Base-by-base conservation (phyloP, 2,888 invertebrate species). In the Metopia argyrocephala region DNA sequence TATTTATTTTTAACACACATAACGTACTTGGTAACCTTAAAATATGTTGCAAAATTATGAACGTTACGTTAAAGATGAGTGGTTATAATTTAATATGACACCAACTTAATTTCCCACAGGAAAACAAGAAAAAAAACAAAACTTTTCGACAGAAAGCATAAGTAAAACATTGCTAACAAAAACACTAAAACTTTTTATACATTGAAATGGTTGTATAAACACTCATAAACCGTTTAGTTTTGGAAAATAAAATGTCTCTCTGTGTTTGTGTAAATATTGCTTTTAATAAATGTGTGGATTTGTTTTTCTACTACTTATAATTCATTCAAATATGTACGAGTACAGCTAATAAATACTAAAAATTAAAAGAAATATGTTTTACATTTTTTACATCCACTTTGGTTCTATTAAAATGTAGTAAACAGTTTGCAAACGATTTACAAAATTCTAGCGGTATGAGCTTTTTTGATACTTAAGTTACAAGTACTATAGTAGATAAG, bases 51-150 rank as follows among this genome's bases (percentile, higher is more conserved):
- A 38, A 2, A 38, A 38, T 15, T 38, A 0, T 12, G 12, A 38
- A 38, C 9, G 9, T 38, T 15, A 12, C 38, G 3, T 38, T 38
- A 38, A 38, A 38, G 15, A 3, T 38, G 38, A 38, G 38, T 38
- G 38, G 38, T 45, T 45, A 54, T 54, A 54, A 76, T 69, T 62
- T 54, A 76, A 69, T 46, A 69, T 69, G 69, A 69, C 76, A 76
- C 69, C 69, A 76, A 62, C 76, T 76, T 76, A 76, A 76, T 76
- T 76, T 76, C 76, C 76, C 62, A n/a, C 45, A 48, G 62, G 76
- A 31, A 54, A 7, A 52, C 9, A 38, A 20, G 48, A 28, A 57
- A 46, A 66, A 9, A 18, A 6, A 20, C 28, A 46, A n/a, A n/a
- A n/a, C n/a, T n/a, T n/a, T n/a, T n/a, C n/a, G n/a, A n/a, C n/a